Conservation (phyloP, 2,888 invertebrate species). For the Pristionchus entomophagus region DNA sequence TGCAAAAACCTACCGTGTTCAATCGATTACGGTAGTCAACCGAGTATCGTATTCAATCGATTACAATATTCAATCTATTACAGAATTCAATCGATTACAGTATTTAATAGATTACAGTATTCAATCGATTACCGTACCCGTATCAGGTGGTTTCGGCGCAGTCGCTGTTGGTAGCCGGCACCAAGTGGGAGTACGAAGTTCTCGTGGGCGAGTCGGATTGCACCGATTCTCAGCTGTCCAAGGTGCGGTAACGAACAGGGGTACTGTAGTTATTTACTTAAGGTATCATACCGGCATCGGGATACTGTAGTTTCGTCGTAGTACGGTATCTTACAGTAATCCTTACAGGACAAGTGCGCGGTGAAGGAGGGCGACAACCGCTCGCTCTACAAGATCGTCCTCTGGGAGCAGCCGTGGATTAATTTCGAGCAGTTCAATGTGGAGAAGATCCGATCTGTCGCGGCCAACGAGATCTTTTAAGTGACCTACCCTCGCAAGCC, state of each 20-base stretch:
- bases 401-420: conserved; percentile 69
- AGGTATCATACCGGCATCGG: neutral
- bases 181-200: conserved; percentile 59
- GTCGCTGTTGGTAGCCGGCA: conserved; percentile 65
- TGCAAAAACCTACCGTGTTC: too few relatives aligned
- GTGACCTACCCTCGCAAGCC: too few relatives aligned
- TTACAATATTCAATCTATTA: conserved; percentile 38
- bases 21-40: too few relatives aligned
- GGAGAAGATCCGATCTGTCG: conserved; percentile 61
- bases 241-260: neutral
- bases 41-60: too few relatives aligned
- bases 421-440: conserved; percentile 65
- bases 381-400: conserved; percentile 58
- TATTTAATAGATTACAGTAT: too few relatives aligned
- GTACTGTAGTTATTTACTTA: too few relatives aligned
- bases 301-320: neutral
- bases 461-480: conserved; percentile 58
- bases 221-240: neutral
- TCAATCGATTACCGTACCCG: too few relatives aligned
- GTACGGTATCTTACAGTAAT: neutral
- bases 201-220: conserved; percentile 60
- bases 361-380: conserved; percentile 58
- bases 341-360: conserved; percentile 53
- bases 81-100: too few relatives aligned
- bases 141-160: conserved; percentile 59